Evolutionary conservation across 2,113 vertebrate species (phyloP).

Genomic region (Hyperopisus bebe): DNA sequence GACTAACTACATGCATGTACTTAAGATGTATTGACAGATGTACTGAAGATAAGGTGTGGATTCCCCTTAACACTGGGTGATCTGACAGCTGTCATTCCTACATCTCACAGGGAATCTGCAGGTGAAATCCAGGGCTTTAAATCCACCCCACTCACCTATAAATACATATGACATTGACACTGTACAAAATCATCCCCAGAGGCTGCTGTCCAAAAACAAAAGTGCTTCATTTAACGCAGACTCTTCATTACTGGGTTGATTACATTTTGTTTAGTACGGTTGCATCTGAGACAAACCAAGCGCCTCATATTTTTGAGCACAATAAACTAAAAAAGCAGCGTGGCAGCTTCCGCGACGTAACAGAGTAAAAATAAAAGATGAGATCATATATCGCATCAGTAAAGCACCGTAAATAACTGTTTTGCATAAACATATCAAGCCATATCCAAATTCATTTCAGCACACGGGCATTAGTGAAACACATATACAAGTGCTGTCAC

Average conservation of each 20-base stretch:
- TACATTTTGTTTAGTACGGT: not conserved
- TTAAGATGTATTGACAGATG: not conserved
- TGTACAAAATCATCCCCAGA: not conserved
- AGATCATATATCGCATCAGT: not conserved
- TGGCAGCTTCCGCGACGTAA: not conserved
- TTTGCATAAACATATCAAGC: not conserved
- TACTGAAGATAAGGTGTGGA: not conserved
- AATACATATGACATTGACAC: not conserved
- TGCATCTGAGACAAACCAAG: not conserved
- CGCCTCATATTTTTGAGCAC: not conserved
- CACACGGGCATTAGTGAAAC: not conserved
- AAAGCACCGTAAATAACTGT: not conserved
- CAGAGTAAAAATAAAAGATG: not conserved
- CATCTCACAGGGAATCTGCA: not conserved
- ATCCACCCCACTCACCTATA: not conserved
- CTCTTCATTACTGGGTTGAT: not conserved
- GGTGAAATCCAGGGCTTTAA: not conserved
- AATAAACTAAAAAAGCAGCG: not conserved
- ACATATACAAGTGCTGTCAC: not conserved
- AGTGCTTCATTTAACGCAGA: not conserved
- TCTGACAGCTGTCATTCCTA: not conserved
- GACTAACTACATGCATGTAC: not conserved
- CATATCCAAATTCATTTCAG: not conserved
- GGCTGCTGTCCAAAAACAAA: not conserved
- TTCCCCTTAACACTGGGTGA: not conserved